These are phyloP conservation scores for Anarrhichthys ocellatus DNA, from an alignment of 2,113 vertebrate species.

Conservation along the genomic window DNA sequence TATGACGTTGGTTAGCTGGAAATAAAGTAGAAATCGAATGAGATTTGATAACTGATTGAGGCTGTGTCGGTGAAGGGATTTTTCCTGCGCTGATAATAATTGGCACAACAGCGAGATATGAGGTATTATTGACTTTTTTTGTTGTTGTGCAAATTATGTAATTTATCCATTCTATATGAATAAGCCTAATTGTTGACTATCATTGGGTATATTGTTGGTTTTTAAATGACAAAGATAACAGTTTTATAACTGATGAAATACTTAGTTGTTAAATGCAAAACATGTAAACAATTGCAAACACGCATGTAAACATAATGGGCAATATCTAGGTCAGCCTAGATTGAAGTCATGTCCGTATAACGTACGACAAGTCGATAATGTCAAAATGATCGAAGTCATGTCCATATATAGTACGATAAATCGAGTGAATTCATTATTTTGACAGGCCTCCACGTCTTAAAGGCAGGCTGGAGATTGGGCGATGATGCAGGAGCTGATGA, in stretches of 20 bases:
- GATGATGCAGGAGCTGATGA: neutral
- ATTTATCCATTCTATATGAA: neutral
- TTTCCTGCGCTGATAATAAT: neutral
- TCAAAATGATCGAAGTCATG: too few relatives aligned
- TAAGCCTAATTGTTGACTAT: neutral
- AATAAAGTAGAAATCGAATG: neutral
- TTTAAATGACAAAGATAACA: neutral
- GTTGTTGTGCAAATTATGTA: neutral
- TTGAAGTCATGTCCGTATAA: too few relatives aligned
- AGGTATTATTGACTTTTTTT: neutral
- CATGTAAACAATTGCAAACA: too few relatives aligned
- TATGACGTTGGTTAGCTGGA: conserved; percentile 8
- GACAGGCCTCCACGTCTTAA: neutral
- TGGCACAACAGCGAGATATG: too few relatives aligned
- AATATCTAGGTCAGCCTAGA: too few relatives aligned
- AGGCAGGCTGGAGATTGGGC: neutral
- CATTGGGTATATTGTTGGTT: neutral
- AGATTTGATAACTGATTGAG: neutral
- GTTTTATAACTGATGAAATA: neutral
- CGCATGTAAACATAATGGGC: neutral
- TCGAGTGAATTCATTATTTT: neutral
- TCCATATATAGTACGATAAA: too few relatives aligned
- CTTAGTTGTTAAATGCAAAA: neutral
- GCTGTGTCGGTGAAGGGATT: neutral
- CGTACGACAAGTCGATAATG: too few relatives aligned